Percentiles rank a stretch among this genome's conserved stretches.
Evolutionary conservation across 2,797 vertebrate species (phyloP).

Genomic region (Enteromius treurensis): DNA sequence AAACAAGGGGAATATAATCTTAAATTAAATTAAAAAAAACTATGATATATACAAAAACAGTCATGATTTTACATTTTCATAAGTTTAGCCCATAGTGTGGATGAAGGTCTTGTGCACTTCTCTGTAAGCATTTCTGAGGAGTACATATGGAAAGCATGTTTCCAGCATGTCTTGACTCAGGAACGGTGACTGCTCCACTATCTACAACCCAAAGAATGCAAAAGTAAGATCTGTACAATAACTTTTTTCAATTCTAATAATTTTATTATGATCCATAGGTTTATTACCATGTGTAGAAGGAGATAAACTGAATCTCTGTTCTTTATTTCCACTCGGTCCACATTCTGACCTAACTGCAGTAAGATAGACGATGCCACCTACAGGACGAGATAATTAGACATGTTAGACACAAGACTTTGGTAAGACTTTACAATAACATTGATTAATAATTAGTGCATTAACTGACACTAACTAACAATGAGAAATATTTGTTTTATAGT

Average conservation of each 20-base stretch:
- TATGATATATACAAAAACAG: not conserved
- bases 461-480: not conserved
- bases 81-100: constrained; percentile 71
- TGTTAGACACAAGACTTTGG: not conserved
- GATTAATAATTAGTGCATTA: not conserved
- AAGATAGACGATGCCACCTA: constrained; percentile 89
- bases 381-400: not conserved
- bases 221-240: not conserved
- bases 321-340: constrained; percentile 81
- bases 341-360: constrained; percentile 89
- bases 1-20: not conserved
- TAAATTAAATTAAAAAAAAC: not conserved
- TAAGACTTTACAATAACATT: not conserved
- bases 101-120: constrained; percentile 81
- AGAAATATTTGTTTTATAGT: not conserved
- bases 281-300: constrained; percentile 87
- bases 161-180: constrained; percentile 93
- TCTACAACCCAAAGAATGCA: constrained; percentile 69
- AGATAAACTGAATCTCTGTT: constrained; percentile 91
- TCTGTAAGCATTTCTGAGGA: constrained; percentile 91
- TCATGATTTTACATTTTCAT: not conserved
- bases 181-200: constrained; percentile 90
- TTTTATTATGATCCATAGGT: not conserved
- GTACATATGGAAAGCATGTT: constrained; percentile 90
- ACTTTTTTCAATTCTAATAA: not conserved